Evolutionary conservation across 2,797 vertebrate genomes (phyloP).

Genomic region (Monodelphis domestica): DNA sequence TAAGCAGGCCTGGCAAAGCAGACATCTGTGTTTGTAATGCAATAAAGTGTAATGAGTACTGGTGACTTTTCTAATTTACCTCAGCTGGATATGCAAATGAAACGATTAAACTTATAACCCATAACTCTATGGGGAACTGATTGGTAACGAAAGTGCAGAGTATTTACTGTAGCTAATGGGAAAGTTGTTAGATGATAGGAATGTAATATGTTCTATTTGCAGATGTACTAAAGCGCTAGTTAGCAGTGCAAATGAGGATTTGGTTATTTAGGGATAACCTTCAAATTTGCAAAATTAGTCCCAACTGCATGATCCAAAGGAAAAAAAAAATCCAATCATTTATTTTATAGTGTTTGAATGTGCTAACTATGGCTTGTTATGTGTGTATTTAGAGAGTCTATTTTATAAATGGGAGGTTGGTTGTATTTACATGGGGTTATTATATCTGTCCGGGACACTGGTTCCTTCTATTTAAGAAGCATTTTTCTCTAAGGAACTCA

Average conservation of each 20-base stretch:
- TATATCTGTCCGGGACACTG: not conserved
- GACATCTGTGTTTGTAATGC: slow-evolving; percentile 66
- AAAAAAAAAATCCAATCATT: slow-evolving; percentile 65
- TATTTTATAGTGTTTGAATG: slow-evolving; percentile 68
- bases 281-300: slow-evolving; percentile 70
- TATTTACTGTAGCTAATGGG: slow-evolving; percentile 75
- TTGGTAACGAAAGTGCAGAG: slow-evolving; percentile 54
- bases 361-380: slow-evolving; percentile 58
- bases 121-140: slow-evolving; percentile 71
- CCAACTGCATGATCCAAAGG: slow-evolving; percentile 68
- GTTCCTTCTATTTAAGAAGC: slow-evolving; percentile 41
- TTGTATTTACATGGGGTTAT: not conserved
- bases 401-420: slow-evolving; percentile 45
- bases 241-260: slow-evolving; percentile 69
- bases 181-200: slow-evolving; percentile 73
- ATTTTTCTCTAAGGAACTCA: slow-evolving; percentile 34
- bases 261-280: slow-evolving; percentile 73
- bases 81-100: slow-evolving; percentile 80
- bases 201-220: slow-evolving; percentile 61
- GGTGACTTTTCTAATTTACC: slow-evolving; percentile 72
- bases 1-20: slow-evolving; percentile 74
- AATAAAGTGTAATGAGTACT: slow-evolving; percentile 73
- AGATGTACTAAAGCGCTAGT: slow-evolving; percentile 58
- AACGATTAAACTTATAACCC: slow-evolving; percentile 72
- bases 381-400: slow-evolving; percentile 65